Conservation (phyloP, 2,888 invertebrate species). For the Drosophila hamatofila region DNA sequence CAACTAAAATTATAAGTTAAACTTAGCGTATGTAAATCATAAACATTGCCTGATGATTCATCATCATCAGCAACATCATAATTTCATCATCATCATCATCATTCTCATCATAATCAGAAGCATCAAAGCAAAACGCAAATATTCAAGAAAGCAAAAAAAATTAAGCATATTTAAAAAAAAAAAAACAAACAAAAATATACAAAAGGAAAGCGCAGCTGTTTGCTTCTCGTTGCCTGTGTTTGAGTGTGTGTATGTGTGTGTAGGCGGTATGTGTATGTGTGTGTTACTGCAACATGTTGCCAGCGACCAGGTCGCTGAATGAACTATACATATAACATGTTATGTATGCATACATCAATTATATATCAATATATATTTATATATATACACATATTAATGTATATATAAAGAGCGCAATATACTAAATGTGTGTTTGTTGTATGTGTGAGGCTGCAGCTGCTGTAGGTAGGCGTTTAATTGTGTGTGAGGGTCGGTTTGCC, state of each 20-base stretch:
- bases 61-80: slow-evolving; percentile 4
- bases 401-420: slow-evolving; percentile 42
- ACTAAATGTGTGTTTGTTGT: slow-evolving; percentile 39
- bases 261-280: slow-evolving; percentile 37
- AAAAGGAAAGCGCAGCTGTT: slow-evolving; percentile 67
- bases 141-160: slow-evolving; percentile 21
- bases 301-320: slow-evolving; percentile 51
- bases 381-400: slow-evolving; percentile 22
- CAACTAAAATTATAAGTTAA: slow-evolving; percentile 74
- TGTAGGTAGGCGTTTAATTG: neutral
- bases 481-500: slow-evolving; percentile 12
- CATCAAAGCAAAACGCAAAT: slow-evolving; percentile 39
- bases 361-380: slow-evolving; percentile 25
- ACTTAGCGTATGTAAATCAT: slow-evolving; percentile 62
- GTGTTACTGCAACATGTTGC: slow-evolving; percentile 56
- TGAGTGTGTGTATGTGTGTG: slow-evolving; percentile 17
- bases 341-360: slow-evolving; percentile 56
- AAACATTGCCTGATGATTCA: slow-evolving; percentile 51
- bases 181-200: slow-evolving; percentile 71
- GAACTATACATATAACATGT: slow-evolving; percentile 60
- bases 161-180: slow-evolving; percentile 14
- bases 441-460: slow-evolving; percentile 9
- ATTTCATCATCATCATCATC: slow-evolving; percentile 16
- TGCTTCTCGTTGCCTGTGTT: slow-evolving; percentile 45
- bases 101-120: slow-evolving; percentile 33